Evolutionary conservation across 2,888 invertebrate genomes (phyloP).

Genomic region (Strigamia maritima): DNA sequence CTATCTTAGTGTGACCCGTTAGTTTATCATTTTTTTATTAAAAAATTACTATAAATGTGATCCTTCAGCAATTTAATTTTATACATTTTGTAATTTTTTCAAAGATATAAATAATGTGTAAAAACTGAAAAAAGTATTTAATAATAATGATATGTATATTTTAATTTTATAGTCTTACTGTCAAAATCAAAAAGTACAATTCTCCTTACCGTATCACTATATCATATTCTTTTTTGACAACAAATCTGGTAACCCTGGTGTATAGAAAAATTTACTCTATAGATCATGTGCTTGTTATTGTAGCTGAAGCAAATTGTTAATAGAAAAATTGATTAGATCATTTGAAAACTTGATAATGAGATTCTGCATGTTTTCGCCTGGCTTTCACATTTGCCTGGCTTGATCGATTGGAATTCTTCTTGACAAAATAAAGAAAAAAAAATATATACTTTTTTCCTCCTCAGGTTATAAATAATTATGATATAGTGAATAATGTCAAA

Average conservation of each 20-base stretch:
- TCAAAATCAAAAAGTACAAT: not conserved
- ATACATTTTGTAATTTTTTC: not conserved
- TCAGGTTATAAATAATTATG: constrained; percentile 15
- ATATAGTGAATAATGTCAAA: not conserved
- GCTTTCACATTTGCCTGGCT: not conserved
- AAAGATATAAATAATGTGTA: not conserved
- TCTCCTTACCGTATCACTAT: not conserved
- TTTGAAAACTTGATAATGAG: not conserved
- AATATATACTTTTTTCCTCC: not conserved
- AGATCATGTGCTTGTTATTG: not conserved
- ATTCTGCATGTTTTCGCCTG: constrained; percentile 5
- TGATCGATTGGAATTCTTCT: not conserved
- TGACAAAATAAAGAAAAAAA: not conserved
- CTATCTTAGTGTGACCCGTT: not conserved
- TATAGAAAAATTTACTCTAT: not conserved
- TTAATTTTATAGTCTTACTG: constrained; percentile 3
- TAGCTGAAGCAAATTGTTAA: not conserved
- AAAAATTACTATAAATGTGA: not conserved
- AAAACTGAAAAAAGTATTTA: not conserved
- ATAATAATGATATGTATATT: not conserved
- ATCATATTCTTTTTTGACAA: not conserved
- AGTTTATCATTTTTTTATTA: not conserved
- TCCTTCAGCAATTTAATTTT: not conserved
- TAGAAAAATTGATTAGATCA: not conserved
- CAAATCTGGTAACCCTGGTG: constrained; percentile 20